Evolutionary conservation across 2,888 invertebrate genomes (phyloP).

Genomic region (Diachrysia chrysitis): DNA sequence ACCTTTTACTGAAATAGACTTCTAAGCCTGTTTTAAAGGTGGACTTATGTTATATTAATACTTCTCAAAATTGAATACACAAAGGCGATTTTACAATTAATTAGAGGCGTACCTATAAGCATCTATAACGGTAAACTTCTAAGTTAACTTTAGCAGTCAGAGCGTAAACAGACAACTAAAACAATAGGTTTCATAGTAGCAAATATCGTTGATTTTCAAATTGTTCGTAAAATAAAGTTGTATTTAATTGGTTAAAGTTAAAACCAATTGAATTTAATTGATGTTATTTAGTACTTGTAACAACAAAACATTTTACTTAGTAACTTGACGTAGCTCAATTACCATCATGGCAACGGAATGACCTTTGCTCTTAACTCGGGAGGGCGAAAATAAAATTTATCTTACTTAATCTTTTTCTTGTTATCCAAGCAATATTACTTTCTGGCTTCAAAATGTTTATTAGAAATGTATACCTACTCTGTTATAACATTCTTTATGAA

Average conservation of each 20-base stretch:
- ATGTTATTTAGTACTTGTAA: slow-evolving; percentile 52
- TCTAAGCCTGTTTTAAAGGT: too few relatives aligned
- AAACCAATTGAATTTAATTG: slow-evolving; percentile 55
- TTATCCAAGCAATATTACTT: slow-evolving; percentile 49
- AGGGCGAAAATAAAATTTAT: slow-evolving; percentile 42
- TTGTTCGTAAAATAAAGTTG: slow-evolving; percentile 39
- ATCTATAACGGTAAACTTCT: not conserved
- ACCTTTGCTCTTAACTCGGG: slow-evolving; percentile 47
- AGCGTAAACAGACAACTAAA: slow-evolving; percentile 4
- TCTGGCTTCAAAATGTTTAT: slow-evolving; percentile 25
- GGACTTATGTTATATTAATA: not conserved
- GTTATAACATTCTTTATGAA: slow-evolving; percentile 10
- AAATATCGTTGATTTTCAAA: slow-evolving; percentile 30
- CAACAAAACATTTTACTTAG: slow-evolving; percentile 51
- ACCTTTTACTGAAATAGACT: too few relatives aligned
- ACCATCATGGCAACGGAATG: slow-evolving; percentile 45
- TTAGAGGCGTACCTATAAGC: not conserved
- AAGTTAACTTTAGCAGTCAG: not conserved
- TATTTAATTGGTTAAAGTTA: slow-evolving; percentile 40
- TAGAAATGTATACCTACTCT: slow-evolving; percentile 10
- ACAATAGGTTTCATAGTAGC: not conserved
- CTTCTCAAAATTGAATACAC: too few relatives aligned
- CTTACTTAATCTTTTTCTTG: slow-evolving; percentile 44
- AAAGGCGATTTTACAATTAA: not conserved
- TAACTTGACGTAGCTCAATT: slow-evolving; percentile 37